Evolutionary conservation across 2,888 invertebrate species (phyloP), one percentile per base, ranked within the genome.

Genomic region (Oconnorella tubifera): DNA sequence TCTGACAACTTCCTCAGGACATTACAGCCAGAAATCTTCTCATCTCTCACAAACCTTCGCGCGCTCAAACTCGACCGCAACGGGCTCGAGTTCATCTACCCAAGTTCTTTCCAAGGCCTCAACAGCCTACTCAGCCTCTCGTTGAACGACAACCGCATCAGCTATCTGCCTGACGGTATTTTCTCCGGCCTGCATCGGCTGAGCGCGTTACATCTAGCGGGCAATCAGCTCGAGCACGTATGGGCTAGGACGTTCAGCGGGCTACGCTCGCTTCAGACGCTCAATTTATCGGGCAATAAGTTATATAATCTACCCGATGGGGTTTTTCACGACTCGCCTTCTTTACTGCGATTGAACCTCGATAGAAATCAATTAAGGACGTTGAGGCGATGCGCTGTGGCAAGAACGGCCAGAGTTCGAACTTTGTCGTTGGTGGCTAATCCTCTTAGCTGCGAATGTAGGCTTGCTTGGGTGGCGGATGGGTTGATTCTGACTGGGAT

Each of bases 361-460:
- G 67, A 65, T n/a, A 33, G 62, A 29, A 69, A 68, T 33, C 33
- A 48, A 3, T 49, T 69, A 33, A 48, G 49, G 19, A 62, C 64
- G n/a, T 49, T 69, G 6, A 23, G 53, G 27, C 50, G 61, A 25
- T 66, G 68, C 48, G n/a, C n/a, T n/a, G n/a, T n/a, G n/a, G n/a
- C n/a, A n/a, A n/a, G n/a, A n/a, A n/a, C n/a, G n/a, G n/a, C n/a
- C n/a, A n/a, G n/a, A n/a, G n/a, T n/a, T n/a, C n/a, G n/a, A n/a
- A n/a, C n/a, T n/a, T n/a, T n/a, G n/a, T n/a, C n/a, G n/a, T n/a
- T n/a, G n/a, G n/a, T n/a, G 23, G 70, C 67, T 2, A 72, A 72
- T 49, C 71, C 69, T 3, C n/a, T 72, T 2, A 32, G 60, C 51
- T 72, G 72, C 49, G 68, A 68, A 64, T 72, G 72, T 31, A 27